Conservation (phyloP, 1,140 invertebrate genomes). For the Bombyx mandarina region DNA sequence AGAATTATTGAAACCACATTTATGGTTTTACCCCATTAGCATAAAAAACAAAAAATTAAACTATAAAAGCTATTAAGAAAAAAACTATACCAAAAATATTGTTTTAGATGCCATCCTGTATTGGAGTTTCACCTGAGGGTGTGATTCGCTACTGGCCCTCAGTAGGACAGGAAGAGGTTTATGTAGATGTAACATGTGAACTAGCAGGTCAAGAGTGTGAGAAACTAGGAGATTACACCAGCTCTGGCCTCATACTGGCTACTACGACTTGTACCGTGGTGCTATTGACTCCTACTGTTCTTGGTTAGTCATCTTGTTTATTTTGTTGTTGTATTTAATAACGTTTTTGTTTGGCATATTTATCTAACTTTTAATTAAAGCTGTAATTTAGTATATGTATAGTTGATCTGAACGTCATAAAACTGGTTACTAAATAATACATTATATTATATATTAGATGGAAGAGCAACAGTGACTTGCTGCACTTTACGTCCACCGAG, state of each 20-base stretch:
- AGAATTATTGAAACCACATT: too few relatives aligned
- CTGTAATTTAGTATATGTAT: too few relatives aligned
- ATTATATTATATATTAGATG: slow-evolving; percentile 18
- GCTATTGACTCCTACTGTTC: slow-evolving; percentile 73
- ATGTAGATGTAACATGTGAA: slow-evolving; percentile 87
- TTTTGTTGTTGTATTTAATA: not conserved
- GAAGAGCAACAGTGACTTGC: slow-evolving; percentile 79
- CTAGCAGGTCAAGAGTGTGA: slow-evolving; percentile 89
- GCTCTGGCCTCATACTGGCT: slow-evolving; percentile 85
- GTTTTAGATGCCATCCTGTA: slow-evolving; percentile 82
- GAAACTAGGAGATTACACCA: slow-evolving; percentile 78
- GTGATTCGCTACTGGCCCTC: slow-evolving; percentile 91
- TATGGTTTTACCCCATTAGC: too few relatives aligned
- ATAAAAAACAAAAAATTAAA: too few relatives aligned
- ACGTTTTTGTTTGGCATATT: too few relatives aligned
- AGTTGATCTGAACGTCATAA: too few relatives aligned
- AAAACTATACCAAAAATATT: too few relatives aligned
- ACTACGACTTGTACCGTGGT: slow-evolving; percentile 93
- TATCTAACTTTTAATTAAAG: too few relatives aligned
- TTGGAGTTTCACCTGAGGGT: slow-evolving; percentile 95
- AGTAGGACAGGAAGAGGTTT: slow-evolving; percentile 88
- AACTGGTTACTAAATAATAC: not conserved
- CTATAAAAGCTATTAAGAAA: too few relatives aligned
- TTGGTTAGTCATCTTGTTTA: slow-evolving; percentile 19
- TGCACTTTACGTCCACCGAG: slow-evolving; percentile 82